Evolutionary conservation across 2,797 vertebrate genomes (phyloP).

Genomic region (Okamejei kenojei): DNA sequence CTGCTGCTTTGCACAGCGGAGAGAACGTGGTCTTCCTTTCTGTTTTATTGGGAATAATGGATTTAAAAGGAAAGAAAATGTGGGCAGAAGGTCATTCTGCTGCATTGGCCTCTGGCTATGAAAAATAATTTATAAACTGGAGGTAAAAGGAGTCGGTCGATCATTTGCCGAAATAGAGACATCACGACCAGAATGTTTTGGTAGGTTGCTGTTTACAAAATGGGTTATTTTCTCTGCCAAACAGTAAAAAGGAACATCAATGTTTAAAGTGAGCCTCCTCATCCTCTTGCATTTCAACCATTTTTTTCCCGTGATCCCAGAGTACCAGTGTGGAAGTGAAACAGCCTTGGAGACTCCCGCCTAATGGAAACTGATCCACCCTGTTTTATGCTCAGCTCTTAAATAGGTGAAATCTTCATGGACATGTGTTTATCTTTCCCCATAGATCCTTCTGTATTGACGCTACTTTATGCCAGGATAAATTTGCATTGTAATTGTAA

Average conservation of each 20-base stretch:
- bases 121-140: slow-evolving; percentile 6
- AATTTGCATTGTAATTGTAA: neutral
- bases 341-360: neutral
- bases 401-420: neutral
- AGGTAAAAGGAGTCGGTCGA: slow-evolving; percentile 14
- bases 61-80: slow-evolving; percentile 5
- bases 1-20: neutral
- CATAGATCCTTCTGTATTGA: neutral
- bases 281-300: neutral
- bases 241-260: neutral
- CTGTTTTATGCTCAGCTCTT: neutral
- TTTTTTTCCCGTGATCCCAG: neutral
- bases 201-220: neutral
- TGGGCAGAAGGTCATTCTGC: slow-evolving; percentile 18
- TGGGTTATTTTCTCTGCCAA: neutral
- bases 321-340: neutral
- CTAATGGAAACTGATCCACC: neutral
- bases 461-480: neutral
- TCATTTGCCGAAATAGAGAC: slow-evolving; percentile 7
- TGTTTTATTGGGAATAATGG: slow-evolving; percentile 22
- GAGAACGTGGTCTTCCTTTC: neutral
- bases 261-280: slow-evolving; percentile 3
- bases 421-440: neutral
- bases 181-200: slow-evolving; percentile 3
- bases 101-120: neutral